phyloP scores from a whole-genome alignment of 2,113 vertebrate genomes.

The Hippopotamus amphibius region DNA sequence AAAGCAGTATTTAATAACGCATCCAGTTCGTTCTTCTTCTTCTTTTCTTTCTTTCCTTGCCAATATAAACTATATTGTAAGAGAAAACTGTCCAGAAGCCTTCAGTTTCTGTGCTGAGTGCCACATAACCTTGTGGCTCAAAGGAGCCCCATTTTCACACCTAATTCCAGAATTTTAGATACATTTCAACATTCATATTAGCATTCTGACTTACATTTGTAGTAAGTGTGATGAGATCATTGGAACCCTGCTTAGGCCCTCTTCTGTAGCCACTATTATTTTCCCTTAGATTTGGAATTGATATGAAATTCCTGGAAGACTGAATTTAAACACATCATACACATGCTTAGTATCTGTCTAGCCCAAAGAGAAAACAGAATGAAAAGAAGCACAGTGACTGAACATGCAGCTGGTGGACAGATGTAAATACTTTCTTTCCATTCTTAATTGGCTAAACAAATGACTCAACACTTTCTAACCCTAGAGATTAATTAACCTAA shows the following conservation, averaged over 20 bases:
- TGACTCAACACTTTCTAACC: neutral
- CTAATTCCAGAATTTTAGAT: neutral
- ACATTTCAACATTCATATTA: conserved; percentile 15
- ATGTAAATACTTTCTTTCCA: neutral
- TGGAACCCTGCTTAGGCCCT: neutral
- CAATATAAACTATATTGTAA: neutral
- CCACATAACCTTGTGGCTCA: neutral
- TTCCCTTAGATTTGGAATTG: conserved; percentile 6
- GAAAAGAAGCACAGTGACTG: neutral
- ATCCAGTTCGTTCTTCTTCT: neutral
- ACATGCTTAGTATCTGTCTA: neutral
- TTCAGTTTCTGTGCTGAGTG: neutral
- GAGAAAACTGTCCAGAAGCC: neutral
- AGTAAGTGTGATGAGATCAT: neutral
- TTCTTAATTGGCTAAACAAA: conserved; percentile 21
- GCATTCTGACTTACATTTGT: conserved; percentile 13
- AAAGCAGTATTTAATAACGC: neutral
- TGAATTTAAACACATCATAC: neutral
- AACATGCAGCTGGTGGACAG: neutral
- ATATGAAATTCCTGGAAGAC: neutral
- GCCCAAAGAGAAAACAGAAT: neutral
- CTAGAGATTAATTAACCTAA: conserved; percentile 38
- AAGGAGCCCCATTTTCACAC: neutral
- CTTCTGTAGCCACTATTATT: neutral
- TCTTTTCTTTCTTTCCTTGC: neutral